A percentile compares a stretch with the other conserved stretches of the same genome.
Conservation (phyloP, 2,888 invertebrate species). For the Tetramorium bicarinatum region DNA sequence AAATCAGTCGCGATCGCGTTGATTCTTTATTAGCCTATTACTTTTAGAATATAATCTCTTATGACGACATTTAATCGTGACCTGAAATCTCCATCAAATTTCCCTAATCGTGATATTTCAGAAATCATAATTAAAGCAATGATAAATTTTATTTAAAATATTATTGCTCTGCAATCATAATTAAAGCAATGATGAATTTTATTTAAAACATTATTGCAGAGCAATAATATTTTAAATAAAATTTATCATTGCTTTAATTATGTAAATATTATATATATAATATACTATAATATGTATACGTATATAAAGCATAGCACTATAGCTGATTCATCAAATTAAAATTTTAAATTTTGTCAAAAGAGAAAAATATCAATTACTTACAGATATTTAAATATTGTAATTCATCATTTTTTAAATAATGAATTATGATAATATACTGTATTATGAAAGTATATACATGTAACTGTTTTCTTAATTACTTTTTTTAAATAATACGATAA, state of each 20-base stretch:
- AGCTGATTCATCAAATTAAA: not conserved
- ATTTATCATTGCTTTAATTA: too few species aligned
- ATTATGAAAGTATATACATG: not conserved
- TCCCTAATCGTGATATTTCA: not conserved
- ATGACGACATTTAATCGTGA: constrained; percentile 14
- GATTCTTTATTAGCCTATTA: constrained; percentile 45
- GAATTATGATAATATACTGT: not conserved
- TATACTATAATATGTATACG: too few species aligned
- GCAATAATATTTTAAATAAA: too few species aligned
- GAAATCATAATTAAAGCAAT: constrained; percentile 21
- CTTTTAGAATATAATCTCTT: constrained; percentile 37
- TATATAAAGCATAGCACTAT: not conserved
- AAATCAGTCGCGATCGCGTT: constrained; percentile 24
- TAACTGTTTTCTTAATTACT: not conserved
- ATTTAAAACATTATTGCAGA: not conserved
- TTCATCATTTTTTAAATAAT: not conserved
- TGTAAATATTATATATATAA: too few species aligned
- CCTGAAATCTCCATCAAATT: not conserved
- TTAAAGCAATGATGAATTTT: constrained; percentile 3
- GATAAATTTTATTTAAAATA: too few species aligned
- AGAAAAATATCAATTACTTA: not conserved
- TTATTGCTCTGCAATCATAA: too few species aligned
- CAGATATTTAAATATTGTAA: not conserved
- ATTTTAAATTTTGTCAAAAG: not conserved
- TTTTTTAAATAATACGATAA: not conserved